Evolutionary conservation across 2,797 vertebrate species (phyloP).

Genomic region (Vireo griseus): DNA sequence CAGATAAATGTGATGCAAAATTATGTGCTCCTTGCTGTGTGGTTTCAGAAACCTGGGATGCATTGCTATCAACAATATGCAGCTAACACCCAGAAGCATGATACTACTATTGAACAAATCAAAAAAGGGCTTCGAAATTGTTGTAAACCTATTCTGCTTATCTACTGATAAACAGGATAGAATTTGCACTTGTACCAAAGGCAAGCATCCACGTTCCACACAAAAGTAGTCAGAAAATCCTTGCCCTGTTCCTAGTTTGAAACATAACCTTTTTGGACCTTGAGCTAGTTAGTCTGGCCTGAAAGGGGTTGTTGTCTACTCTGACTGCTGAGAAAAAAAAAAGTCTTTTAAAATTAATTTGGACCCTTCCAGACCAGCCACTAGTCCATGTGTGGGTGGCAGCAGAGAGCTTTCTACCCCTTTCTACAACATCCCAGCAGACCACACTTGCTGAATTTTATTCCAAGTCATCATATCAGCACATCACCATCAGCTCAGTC

Average conservation of each 20-base stretch:
- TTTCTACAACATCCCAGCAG: background rate
- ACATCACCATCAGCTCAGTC: background rate
- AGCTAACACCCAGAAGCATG: background rate
- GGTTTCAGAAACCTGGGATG: background rate
- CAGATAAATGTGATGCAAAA: background rate
- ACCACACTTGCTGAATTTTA: background rate
- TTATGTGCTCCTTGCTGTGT: background rate
- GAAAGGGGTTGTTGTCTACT: background rate
- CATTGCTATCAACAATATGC: background rate
- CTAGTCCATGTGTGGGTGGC: rapidly evolving
- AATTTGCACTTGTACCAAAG: background rate
- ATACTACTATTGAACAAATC: background rate
- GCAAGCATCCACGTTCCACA: background rate
- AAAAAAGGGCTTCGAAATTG: background rate
- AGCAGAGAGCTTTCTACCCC: background rate
- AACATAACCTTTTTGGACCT: background rate
- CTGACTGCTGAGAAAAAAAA: background rate
- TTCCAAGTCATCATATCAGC: background rate
- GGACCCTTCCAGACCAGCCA: background rate
- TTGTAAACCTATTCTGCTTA: background rate
- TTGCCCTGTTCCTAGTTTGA: background rate
- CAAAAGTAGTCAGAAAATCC: background rate
- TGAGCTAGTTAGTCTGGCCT: background rate
- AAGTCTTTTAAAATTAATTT: background rate
- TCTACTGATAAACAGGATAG: background rate